Evolutionary conservation across 2,113 vertebrate species (phyloP).

Genomic region (Silurus asotus): DNA sequence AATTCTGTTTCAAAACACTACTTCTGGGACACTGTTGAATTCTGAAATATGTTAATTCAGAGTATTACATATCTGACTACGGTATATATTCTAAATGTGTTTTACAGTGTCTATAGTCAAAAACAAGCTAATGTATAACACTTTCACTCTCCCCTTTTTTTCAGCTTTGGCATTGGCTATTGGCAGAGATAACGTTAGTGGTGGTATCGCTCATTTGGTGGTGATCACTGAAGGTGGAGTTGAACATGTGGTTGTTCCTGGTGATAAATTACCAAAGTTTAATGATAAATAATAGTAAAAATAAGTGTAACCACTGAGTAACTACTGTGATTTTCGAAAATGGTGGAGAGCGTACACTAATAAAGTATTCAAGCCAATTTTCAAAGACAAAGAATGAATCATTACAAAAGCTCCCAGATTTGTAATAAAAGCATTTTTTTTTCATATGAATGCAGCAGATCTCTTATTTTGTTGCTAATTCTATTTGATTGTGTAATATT

Average conservation of each 20-base stretch:
- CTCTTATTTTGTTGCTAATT: not conserved
- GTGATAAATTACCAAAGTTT: constrained; percentile 71
- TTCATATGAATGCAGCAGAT: not conserved
- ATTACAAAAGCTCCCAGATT: not conserved
- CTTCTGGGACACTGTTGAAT: not conserved
- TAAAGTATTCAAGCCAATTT: not conserved
- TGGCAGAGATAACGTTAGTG: constrained; percentile 75
- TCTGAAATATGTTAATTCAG: not conserved
- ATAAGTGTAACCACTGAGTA: not conserved
- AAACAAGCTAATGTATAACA: not conserved
- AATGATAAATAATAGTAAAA: constrained; percentile 60
- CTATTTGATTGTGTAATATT: not conserved
- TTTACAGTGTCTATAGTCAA: not conserved
- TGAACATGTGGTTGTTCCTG: constrained; percentile 70
- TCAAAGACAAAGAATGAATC: not conserved
- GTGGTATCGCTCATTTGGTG: constrained; percentile 71
- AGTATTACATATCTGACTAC: not conserved
- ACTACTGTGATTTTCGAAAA: constrained; percentile 10
- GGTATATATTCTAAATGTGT: not conserved
- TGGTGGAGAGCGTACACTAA: not conserved
- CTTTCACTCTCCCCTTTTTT: not conserved
- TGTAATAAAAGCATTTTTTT: not conserved
- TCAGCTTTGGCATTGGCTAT: constrained; percentile 73
- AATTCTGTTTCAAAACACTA: not conserved
- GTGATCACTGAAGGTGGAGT: constrained; percentile 67